Percentiles rank a stretch among this genome's conserved stretches.
Conservation (phyloP, 2,888 invertebrate genomes). For the Noctuana brunneofusca region DNA sequence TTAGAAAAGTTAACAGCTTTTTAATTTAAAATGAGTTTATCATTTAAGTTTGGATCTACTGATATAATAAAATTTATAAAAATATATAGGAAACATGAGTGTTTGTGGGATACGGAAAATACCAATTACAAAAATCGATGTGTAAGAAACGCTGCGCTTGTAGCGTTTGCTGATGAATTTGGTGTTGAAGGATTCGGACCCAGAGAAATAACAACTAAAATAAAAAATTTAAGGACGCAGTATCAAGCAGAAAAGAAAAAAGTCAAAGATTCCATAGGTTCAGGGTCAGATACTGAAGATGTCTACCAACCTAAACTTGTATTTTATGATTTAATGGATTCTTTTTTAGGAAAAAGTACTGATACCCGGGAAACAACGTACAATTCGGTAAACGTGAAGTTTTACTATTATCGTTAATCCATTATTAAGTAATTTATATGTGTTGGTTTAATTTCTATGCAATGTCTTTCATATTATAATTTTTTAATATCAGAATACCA, state of each 20-base stretch:
- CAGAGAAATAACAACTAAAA: slow-evolving; percentile 36
- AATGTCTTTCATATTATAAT: too few relatives aligned
- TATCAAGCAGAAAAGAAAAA: slow-evolving; percentile 35
- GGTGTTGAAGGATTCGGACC: slow-evolving; percentile 37
- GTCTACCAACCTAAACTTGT: slow-evolving; percentile 34
- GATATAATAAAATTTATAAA: slow-evolving; percentile 5
- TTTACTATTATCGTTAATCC: too few relatives aligned
- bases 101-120: slow-evolving; percentile 20
- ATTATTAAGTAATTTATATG: too few relatives aligned
- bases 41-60: not conserved
- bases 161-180: slow-evolving; percentile 38
- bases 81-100: slow-evolving; percentile 4
- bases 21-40: not conserved
- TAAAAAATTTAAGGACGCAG: slow-evolving; percentile 36
- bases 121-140: slow-evolving; percentile 37
- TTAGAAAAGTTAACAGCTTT: not conserved
- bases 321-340: slow-evolving; percentile 38
- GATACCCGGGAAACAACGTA: not conserved
- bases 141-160: slow-evolving; percentile 31
- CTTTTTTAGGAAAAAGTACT: not conserved
- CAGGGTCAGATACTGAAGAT: not conserved
- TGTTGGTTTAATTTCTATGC: too few relatives aligned
- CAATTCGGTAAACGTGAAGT: not conserved
- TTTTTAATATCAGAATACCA: too few relatives aligned
- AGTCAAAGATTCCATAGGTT: not conserved